Percentiles rank a stretch among this genome's conserved stretches.
These are phyloP conservation scores for Euwallacea fornicatus DNA, from an alignment of 1,140 invertebrate genomes.

Conservation along the genomic window DNA sequence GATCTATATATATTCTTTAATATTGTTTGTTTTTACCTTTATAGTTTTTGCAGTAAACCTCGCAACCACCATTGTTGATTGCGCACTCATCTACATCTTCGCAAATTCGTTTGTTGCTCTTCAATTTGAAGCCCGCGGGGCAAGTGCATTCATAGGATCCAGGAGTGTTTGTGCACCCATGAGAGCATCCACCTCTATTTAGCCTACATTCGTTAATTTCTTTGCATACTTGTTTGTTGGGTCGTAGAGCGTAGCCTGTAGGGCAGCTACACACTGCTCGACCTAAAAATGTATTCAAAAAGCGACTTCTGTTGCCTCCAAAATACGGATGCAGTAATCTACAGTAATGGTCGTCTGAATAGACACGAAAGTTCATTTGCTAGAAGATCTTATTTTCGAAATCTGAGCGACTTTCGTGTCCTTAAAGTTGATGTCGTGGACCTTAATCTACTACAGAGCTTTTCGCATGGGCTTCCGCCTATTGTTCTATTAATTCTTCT, in stretches of 20 bases:
- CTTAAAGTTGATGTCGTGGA: neutral
- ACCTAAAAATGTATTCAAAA: constrained; percentile 21
- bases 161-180: constrained; percentile 67
- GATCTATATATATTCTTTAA: too few species aligned
- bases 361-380: too few species aligned
- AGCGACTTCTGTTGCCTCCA: too few species aligned
- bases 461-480: too few species aligned
- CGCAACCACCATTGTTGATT: constrained; percentile 57
- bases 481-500: too few species aligned
- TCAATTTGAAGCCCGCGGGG: constrained; percentile 57
- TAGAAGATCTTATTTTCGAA: too few species aligned
- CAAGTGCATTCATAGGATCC: constrained; percentile 63
- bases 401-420: neutral
- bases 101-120: constrained; percentile 56
- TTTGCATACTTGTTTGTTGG: constrained; percentile 55
- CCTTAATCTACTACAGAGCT: too few species aligned
- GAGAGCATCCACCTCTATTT: constrained; percentile 68
- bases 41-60: constrained; percentile 57
- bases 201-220: constrained; percentile 71
- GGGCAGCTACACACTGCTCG: constrained; percentile 61
- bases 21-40: constrained; percentile 40
- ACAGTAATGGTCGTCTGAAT: neutral
- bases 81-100: constrained; percentile 66
- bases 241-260: constrained; percentile 56
- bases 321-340: neutral